A percentile compares a stretch with the other conserved stretches of the same genome.
phyloP scores from a whole-genome alignment of 2,797 vertebrate genomes.

The Meriones psammophilus region DNA sequence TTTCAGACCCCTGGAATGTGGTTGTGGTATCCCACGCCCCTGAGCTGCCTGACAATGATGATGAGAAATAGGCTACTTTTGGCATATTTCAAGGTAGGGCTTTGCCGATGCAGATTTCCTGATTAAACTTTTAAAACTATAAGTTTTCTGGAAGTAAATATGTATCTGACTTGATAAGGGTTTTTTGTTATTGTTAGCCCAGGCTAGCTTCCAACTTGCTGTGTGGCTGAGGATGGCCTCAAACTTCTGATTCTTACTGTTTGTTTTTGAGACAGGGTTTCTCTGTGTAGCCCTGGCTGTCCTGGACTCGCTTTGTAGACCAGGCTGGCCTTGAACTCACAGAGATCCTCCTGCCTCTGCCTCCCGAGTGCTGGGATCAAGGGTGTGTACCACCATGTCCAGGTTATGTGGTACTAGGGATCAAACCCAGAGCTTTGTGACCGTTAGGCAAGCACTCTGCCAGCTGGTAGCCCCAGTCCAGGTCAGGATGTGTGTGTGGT shows the following conservation, averaged over 20 bases:
- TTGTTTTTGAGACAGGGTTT: not conserved
- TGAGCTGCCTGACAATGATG: too few relatives aligned
- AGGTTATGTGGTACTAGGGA: not conserved
- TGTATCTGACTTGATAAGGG: not conserved
- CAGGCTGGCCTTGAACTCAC: not conserved
- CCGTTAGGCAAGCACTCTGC: not conserved
- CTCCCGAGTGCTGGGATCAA: not conserved
- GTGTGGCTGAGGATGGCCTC: not conserved
- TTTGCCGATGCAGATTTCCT: conserved; percentile 61
- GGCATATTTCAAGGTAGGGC: conserved; percentile 26
- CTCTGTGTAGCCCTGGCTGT: not conserved
- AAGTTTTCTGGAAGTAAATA: conserved; percentile 50
- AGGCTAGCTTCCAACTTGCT: not conserved
- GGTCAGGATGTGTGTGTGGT: not conserved
- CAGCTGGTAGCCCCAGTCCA: not conserved
- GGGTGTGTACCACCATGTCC: not conserved
- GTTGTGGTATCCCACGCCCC: too few relatives aligned
- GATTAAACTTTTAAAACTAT: conserved; percentile 54
- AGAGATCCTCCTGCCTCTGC: not conserved
- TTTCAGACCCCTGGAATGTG: not conserved
- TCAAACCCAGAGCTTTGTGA: not conserved
- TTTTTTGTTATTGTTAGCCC: not conserved
- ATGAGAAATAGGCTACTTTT: conserved; percentile 33
- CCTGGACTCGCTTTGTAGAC: not conserved
- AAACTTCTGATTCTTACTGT: not conserved